Evolutionary conservation across 2,797 vertebrate species (phyloP).

Genomic region (Gorsachius magnificus): DNA sequence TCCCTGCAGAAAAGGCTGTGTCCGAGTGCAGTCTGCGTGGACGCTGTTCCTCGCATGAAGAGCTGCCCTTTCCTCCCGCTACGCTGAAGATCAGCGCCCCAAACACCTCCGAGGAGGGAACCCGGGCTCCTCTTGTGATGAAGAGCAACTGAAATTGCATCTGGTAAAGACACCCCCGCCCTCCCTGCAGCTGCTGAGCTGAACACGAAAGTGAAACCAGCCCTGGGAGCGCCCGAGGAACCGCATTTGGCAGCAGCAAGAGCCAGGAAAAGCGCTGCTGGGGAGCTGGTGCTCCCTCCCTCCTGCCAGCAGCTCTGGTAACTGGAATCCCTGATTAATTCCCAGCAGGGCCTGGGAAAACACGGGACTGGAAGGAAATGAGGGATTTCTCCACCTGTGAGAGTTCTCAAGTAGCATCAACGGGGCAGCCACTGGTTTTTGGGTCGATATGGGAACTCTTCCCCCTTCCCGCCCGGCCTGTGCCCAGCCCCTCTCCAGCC

Average conservation of each 20-base stretch:
- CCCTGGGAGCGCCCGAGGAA: neutral
- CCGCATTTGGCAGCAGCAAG: neutral
- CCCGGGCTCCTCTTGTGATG: accelerated
- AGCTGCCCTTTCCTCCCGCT: accelerated
- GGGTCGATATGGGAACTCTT: neutral
- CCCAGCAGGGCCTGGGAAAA: neutral
- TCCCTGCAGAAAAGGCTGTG: neutral
- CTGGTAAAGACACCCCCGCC: neutral
- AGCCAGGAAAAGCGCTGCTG: accelerated
- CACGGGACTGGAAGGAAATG: neutral
- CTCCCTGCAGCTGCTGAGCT: neutral
- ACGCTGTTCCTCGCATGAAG: accelerated
- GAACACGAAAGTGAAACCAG: conserved; percentile 39
- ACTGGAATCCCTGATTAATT: neutral
- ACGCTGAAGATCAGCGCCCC: accelerated
- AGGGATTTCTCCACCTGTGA: neutral
- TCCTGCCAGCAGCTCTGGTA: neutral
- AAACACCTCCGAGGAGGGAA: accelerated
- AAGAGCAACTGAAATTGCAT: neutral
- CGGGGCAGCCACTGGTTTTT: accelerated
- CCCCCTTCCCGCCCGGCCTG: neutral
- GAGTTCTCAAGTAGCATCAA: accelerated
- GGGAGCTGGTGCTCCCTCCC: neutral
- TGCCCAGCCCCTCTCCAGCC: accelerated
- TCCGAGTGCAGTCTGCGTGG: accelerated